Percentiles rank a stretch among this genome's conserved stretches.
Conservation (phyloP, 2,888 invertebrate genomes). For the Rugalucina vietnamica region DNA sequence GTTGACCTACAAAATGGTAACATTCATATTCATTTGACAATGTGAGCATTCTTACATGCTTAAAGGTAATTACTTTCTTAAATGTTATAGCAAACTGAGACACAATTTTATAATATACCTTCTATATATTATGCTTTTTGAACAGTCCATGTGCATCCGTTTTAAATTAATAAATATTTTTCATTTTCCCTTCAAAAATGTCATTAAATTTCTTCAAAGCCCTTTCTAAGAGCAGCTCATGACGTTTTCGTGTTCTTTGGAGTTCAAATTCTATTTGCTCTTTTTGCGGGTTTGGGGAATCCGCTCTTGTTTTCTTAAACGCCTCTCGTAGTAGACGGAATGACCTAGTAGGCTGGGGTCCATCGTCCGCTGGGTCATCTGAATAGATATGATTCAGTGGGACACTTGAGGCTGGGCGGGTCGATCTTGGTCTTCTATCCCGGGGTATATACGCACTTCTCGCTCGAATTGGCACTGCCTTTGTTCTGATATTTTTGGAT, state of each 20-base stretch:
- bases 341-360: constrained; percentile 19
- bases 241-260: constrained; percentile 20
- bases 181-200: constrained; percentile 33
- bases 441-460: neutral
- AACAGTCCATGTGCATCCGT: no score
- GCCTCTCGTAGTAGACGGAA: constrained; percentile 50
- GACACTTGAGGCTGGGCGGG: neutral
- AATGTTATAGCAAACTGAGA: no score
- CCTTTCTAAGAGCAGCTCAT: constrained; percentile 15
- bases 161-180: neutral
- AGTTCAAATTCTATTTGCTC: constrained; percentile 42
- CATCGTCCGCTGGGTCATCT: neutral
- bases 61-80: no score
- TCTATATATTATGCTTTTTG: no score
- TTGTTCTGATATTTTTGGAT: neutral
- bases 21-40: no score
- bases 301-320: constrained; percentile 45
- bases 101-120: no score
- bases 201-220: constrained; percentile 43
- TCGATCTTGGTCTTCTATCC: neutral
- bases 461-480: neutral
- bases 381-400: neutral
- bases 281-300: constrained; percentile 32
- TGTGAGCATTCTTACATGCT: no score
- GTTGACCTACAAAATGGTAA: no score